Percentiles rank a stretch among this genome's conserved stretches.
phyloP scores from a whole-genome alignment of 2,888 invertebrate genomes.

The Seladonia tumulorum region DNA sequence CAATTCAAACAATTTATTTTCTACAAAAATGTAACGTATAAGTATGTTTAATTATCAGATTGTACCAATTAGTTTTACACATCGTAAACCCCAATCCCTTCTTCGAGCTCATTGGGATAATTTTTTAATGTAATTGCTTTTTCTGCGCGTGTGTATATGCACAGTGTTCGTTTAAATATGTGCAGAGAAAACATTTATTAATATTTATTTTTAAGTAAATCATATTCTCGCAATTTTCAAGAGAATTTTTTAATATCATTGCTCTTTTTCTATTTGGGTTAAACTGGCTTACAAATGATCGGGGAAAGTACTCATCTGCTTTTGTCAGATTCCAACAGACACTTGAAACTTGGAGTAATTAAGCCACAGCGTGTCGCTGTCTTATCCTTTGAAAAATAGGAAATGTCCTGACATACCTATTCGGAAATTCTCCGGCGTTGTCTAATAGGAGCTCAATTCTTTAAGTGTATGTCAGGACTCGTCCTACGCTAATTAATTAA shows the following conservation, averaged over 20 bases:
- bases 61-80: too few species aligned
- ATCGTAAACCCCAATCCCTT: too few species aligned
- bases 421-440: constrained; percentile 45
- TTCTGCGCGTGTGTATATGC: not conserved
- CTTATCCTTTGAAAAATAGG: constrained; percentile 32
- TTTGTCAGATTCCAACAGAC: constrained; percentile 8
- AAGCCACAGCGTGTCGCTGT: constrained; percentile 33
- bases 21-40: too few species aligned
- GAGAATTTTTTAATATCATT: not conserved
- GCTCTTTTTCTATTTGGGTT: not conserved
- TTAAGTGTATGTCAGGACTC: constrained; percentile 59
- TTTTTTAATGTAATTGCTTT: too few species aligned
- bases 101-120: too few species aligned
- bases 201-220: not conserved
- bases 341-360: constrained; percentile 51
- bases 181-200: not conserved
- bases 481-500: not conserved
- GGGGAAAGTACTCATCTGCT: not conserved
- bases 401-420: constrained; percentile 48
- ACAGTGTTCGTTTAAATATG: not conserved
- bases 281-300: not conserved
- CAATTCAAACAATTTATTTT: too few species aligned
- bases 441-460: constrained; percentile 66
- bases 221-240: not conserved
- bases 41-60: too few species aligned